Conservation (phyloP, 2,797 vertebrate genomes). For the Limnodromus scolopaceus region DNA sequence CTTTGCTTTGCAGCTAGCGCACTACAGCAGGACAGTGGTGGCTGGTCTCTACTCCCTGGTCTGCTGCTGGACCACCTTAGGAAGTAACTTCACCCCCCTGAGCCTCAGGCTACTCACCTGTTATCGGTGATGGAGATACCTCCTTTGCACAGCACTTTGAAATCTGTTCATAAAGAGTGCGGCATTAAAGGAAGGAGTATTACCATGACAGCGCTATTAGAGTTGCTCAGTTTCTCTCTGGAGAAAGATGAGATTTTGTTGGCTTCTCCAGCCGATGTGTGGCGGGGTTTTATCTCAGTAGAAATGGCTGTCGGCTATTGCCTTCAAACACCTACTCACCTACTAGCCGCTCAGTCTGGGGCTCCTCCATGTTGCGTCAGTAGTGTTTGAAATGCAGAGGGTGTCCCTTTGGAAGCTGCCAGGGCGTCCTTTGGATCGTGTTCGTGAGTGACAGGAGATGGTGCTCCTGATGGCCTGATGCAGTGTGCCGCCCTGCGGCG, state of each 20-base stretch:
- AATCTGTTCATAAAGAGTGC: neutral
- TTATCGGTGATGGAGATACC: neutral
- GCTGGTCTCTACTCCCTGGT: neutral
- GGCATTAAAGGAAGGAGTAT: neutral
- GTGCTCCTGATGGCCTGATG: neutral
- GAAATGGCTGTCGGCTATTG: neutral
- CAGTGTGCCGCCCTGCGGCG: neutral
- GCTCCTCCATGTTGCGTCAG: accelerated
- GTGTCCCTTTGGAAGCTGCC: neutral
- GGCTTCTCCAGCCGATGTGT: accelerated
- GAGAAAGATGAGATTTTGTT: neutral
- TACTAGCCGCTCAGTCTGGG: neutral
- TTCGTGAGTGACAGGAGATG: accelerated
- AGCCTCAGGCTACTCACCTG: neutral
- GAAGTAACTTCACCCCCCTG: neutral
- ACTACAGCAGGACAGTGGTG: neutral
- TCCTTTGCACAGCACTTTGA: neutral
- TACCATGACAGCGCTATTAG: neutral
- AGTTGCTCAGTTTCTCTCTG: neutral
- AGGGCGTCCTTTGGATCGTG: neutral
- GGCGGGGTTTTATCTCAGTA: neutral
- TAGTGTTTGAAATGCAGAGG: neutral
- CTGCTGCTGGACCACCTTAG: neutral
- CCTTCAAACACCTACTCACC: neutral
- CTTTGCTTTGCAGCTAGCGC: neutral